Evolutionary conservation across 30 jellyfish, hydroid and myxozoan genomes (phyloP).

Genomic region (Hydractinia echinata): DNA sequence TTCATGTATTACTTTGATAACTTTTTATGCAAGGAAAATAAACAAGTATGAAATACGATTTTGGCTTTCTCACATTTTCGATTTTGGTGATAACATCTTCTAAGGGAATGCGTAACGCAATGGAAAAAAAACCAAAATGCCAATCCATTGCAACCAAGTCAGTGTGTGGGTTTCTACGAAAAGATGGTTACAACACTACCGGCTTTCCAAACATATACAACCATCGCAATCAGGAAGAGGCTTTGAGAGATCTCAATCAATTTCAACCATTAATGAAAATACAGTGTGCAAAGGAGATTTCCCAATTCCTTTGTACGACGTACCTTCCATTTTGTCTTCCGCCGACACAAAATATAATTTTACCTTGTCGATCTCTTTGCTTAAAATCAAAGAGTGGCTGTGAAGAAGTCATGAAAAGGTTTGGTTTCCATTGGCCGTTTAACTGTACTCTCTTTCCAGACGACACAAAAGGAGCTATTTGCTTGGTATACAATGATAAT

Average conservation of each 20-base stretch:
- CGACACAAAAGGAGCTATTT: too few species aligned
- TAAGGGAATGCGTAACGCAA: too few species aligned
- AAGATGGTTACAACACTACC: slow-evolving; percentile 2
- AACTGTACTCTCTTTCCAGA: slow-evolving; percentile 3
- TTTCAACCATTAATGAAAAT: neutral
- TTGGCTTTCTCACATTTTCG: too few species aligned
- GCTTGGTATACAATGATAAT: too few species aligned
- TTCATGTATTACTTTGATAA: too few species aligned
- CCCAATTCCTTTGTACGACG: neutral
- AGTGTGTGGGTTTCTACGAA: neutral
- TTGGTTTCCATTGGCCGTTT: neutral
- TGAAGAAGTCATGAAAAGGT: neutral
- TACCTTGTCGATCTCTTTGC: slow-evolving; percentile 10
- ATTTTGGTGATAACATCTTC: too few species aligned
- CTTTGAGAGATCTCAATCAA: neutral
- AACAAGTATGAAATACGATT: too few species aligned
- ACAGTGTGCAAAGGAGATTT: neutral
- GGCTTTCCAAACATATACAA: neutral
- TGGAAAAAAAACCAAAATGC: slow-evolving; percentile 1
- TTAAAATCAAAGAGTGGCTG: neutral
- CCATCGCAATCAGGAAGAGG: slow-evolving; percentile 11
- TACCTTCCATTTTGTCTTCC: slow-evolving; percentile 6
- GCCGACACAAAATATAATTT: neutral
- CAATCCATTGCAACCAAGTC: neutral
- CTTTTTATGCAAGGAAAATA: too few species aligned